Evolutionary conservation across 2,888 invertebrate species (phyloP), one percentile per base, ranked within the genome.

Genomic region (Venusia cambrica): DNA sequence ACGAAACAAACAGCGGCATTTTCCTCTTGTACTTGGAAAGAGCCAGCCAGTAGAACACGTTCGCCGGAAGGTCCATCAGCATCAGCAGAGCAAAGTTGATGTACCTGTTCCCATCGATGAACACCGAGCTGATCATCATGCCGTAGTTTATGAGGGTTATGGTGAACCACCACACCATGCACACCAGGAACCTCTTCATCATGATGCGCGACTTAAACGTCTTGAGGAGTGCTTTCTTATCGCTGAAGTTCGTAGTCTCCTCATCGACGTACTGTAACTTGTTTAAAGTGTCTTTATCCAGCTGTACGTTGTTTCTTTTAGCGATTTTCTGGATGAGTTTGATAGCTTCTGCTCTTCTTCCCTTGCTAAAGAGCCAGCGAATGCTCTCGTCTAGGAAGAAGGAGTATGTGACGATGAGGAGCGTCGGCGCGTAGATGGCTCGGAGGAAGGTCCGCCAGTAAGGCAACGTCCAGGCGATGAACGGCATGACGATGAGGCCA

Each of bases 161-260:
- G 1, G 85, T 85, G 44, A 85, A 72, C 85, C 87, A 87, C 84
- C 84, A 87, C 37, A 80, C 80, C 63, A 73, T 50, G 50, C 87
- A 85, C 3, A 85, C 71, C 2, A 78, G 41, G 49, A 87, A 84
- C 40, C 85, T 62, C 26, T 74, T 70, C 70, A 87, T 63, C 83
- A 87, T 80, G 10, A 81, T 70, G 14, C 57, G 71, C 0, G 87
- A 87, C 24, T 61, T 73, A 31, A 87, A 83, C 0, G 85, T 87
- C 48, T 79, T 76, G 17, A 75, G 12, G 18, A 87, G 38, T n/a
- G 78, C 45, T 33, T 69, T 73, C 32, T 56, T 67, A 18, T 83
- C 77, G 15, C 65, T 74, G 4, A 68, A 41, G 0, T 43, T 51
- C 4, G 64, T 56, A 0, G 55, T 47, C n/a, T 73, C 66, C 13